A percentile compares a stretch with the other conserved stretches of the same genome.
These are phyloP conservation scores for Hoplostethus atlanticus DNA, from an alignment of 2,797 vertebrate species.

Conservation along the genomic window DNA sequence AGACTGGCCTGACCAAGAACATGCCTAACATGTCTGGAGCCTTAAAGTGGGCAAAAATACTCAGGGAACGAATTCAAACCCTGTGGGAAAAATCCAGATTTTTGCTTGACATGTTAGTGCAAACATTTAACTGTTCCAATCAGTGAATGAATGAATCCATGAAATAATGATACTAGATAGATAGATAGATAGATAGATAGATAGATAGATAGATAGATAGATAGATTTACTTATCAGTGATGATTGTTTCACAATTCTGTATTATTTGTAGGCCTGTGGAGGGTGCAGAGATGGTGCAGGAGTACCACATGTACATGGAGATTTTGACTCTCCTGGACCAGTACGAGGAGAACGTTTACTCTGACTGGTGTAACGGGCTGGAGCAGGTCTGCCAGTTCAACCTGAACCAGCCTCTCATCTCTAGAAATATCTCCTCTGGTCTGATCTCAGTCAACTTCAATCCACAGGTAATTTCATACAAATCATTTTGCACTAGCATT, in stretches of 20 bases:
- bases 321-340: conserved; percentile 83
- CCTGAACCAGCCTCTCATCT: conserved; percentile 87
- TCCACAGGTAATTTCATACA: conserved; percentile 78
- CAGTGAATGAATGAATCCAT: not conserved
- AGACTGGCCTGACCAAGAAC: conserved; percentile 81
- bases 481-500: not conserved
- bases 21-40: conserved; percentile 85
- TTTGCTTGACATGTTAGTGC: conserved; percentile 82
- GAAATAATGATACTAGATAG: not conserved
- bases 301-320: conserved; percentile 82
- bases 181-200: too few relatives aligned
- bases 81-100: conserved; percentile 83
- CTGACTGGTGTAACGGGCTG: conserved; percentile 83
- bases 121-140: not conserved
- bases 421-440: conserved; percentile 71
- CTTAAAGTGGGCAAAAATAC: conserved; percentile 86
- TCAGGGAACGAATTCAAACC: conserved; percentile 80
- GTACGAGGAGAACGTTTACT: conserved; percentile 82
- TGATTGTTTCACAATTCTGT: not conserved
- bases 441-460: conserved; percentile 89
- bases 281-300: conserved; percentile 70
- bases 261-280: conserved; percentile 67
- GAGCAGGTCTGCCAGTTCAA: conserved; percentile 85
- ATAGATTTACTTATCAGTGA: not conserved
- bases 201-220: not conserved